Evolutionary conservation across 2,797 vertebrate genomes (phyloP), one percentile per base, ranked within the genome.

Genomic region (Semotilus atromaculatus): DNA sequence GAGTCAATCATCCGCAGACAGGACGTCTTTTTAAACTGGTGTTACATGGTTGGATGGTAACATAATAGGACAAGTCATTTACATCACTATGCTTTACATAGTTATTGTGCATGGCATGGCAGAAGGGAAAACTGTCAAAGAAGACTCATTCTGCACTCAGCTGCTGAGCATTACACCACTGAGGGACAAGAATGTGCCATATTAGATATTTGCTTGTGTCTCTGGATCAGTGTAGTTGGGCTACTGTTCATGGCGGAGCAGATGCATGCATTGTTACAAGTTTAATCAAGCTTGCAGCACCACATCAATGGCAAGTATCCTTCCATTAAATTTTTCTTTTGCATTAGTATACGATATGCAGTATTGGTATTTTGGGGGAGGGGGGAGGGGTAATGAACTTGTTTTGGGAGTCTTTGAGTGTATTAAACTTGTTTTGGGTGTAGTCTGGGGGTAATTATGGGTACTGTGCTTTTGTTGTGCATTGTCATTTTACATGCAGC

Each of bases 301-400:
- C 72, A 45, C 29, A 58, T 74, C 62, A 45, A 80, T 80, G 76
- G 85, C 36, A 83, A 83, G 81, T 83, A 83, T 73, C 7, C 7
- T 38, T 40, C 26, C 3, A 23, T 66, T 36, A 36, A 21, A 48
- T 31, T 80, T 71, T 48, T n/a, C n/a, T n/a, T 45, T 36, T 51
- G 29, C 8, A n/a, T 72, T 3, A 40, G 7, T 48, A 29, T 72
- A 55, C n/a, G 31, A 31, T 31, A 31, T 3, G 3, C 31, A 31
- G 31, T 31, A 31, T 31, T 3, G 36, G 36, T 36, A 36, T 16
- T 64, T 31, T 29, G 6, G 13, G 13, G n/a, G n/a, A n/a, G n/a
- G n/a, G n/a, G n/a, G n/a, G n/a, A n/a, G n/a, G 5, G 14, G 36
- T 6, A 6, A 6, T 36, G 34, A 36, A 36, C 34, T 31, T 31